Evolutionary conservation across 2,888 invertebrate species (phyloP), one percentile per base, ranked within the genome.

Genomic region (Cephus pygmeus): DNA sequence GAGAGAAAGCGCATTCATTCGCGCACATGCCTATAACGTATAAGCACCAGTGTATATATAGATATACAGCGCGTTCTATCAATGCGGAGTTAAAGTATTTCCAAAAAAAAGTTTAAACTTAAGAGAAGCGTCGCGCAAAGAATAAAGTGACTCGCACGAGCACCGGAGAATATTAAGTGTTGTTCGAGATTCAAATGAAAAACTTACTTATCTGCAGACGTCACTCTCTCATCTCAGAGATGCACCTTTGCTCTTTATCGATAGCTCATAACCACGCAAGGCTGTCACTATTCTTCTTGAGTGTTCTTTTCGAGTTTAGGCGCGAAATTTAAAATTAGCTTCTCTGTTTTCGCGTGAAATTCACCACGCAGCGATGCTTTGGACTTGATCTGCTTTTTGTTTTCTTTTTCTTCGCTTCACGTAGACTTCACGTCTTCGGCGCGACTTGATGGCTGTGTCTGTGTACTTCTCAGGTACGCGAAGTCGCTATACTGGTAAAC

Each of bases 141-240:
- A 6, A 15, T 23, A 23, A 9, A 23, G 23, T 56, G 56, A 56
- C 23, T 56, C 56, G 23, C 2, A 56, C 9, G 6, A 23, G 9
- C 23, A 9, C 56, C 56, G 23, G 23, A 56, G 56, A 23, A 56
- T 56, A 4, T 23, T 56, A 23, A 56, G 56, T 9, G 56, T 23
- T 56, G 9, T 23, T 71, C 30, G 11, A 71, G 23, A 30, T 71
- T 71, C 0, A 71, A 71, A 34, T 35, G 12, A 23, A 34, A 68
- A 78, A 90, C 90, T 90, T 85, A 90, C 90, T 85, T 90, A 88
- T 56, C 56, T 56, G 87, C 84, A 79, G 83, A 78, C 83, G 83
- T 83, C 82, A 83, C 83, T 88, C 86, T 88, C 82, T 88, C 90
- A 90, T 90, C 87, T 87, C 90, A 88, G 87, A 79, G 84, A 84